Evolutionary conservation across 2,888 invertebrate species (phyloP).

Genomic region (Sphaerophoria rueppellii): DNA sequence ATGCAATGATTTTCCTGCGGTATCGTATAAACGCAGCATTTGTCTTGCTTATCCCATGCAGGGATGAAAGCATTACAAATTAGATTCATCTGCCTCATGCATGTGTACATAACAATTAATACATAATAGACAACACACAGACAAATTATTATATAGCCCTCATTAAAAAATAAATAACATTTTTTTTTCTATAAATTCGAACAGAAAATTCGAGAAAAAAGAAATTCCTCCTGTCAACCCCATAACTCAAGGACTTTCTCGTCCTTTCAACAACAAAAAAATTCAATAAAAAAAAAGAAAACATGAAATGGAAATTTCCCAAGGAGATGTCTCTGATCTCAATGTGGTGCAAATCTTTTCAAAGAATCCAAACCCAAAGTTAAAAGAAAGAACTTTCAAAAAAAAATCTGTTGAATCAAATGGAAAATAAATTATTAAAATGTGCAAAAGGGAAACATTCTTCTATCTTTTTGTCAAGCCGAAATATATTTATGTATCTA

Average conservation of each 20-base stretch:
- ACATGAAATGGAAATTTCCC: conserved; percentile 60
- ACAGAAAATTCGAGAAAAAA: conserved; percentile 35
- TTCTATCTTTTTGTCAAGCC: conserved; percentile 38
- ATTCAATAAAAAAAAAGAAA: conserved; percentile 31
- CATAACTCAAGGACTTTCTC: conserved; percentile 42
- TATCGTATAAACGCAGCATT: conserved; percentile 38
- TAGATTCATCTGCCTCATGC: conserved; percentile 40
- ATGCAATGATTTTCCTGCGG: conserved; percentile 45
- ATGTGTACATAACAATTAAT: neutral
- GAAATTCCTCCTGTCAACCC: conserved; percentile 52
- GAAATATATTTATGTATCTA: neutral
- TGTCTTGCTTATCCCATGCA: conserved; percentile 33
- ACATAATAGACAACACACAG: neutral
- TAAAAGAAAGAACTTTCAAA: neutral
- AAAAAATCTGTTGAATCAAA: conserved; percentile 37
- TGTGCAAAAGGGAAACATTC: conserved; percentile 59
- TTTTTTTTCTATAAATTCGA: neutral
- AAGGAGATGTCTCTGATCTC: conserved; percentile 44
- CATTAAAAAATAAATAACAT: conserved; percentile 64
- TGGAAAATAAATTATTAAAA: conserved; percentile 72
- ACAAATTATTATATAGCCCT: conserved; percentile 24
- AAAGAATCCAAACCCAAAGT: neutral
- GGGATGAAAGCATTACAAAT: conserved; percentile 25
- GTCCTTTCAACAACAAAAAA: conserved; percentile 35
- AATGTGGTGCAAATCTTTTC: conserved; percentile 33